phyloP scores from a whole-genome alignment of 2,113 vertebrate species.

The Gymnobelideus leadbeateri region DNA sequence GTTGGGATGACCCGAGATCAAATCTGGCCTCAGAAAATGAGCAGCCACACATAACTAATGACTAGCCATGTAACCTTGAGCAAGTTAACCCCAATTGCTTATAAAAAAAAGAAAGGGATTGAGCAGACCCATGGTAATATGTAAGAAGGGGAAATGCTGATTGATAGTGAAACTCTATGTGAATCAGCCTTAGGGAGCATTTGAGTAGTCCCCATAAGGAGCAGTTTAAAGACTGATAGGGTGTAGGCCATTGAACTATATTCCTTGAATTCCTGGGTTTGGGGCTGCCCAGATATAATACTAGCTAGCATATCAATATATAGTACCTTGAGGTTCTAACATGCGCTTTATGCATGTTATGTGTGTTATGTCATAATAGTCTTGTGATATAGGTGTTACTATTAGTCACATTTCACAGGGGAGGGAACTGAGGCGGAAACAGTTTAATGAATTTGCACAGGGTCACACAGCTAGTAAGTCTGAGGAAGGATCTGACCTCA shows the following conservation, averaged over 20 bases:
- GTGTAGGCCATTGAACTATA: background rate
- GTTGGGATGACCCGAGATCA: no score
- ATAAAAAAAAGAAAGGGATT: no score
- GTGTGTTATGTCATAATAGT: background rate
- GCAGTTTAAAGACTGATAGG: no score
- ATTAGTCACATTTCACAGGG: background rate
- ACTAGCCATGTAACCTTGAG: no score
- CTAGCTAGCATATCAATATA: background rate
- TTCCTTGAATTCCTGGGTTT: background rate
- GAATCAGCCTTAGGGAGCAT: background rate
- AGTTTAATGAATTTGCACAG: background rate
- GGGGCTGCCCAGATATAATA: background rate
- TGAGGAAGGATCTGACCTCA: background rate
- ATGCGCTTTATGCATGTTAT: background rate
- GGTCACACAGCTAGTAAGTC: background rate
- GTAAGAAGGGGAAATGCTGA: no score
- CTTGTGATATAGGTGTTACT: background rate
- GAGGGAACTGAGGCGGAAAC: background rate
- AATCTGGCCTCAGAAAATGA: no score
- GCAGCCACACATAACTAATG: no score
- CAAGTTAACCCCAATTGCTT: no score
- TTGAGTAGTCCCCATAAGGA: background rate
- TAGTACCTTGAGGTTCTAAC: background rate
- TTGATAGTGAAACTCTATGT: no score
- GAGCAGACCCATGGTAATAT: no score